Conservation (phyloP, 2,797 vertebrate genomes). For the Poecilia wingei region DNA sequence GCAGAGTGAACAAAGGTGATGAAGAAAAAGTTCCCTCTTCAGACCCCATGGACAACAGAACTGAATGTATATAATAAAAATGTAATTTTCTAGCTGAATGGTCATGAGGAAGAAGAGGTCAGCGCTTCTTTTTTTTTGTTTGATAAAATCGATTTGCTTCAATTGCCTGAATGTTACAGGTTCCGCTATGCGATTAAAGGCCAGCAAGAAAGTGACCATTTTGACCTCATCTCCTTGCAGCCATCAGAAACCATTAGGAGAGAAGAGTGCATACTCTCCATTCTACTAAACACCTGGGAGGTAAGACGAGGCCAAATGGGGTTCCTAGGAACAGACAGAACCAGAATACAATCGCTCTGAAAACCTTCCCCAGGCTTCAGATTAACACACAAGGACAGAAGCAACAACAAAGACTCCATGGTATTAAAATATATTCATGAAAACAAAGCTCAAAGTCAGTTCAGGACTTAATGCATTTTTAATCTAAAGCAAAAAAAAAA, state of each 20-base stretch:
- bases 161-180: constrained; percentile 28
- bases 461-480: constrained; percentile 21
- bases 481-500: constrained; percentile 28
- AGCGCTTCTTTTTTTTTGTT: not conserved
- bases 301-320: constrained; percentile 6
- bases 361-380: constrained; percentile 14
- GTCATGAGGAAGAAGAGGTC: constrained; percentile 21
- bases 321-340: constrained; percentile 33
- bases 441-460: constrained; percentile 24
- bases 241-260: constrained; percentile 44
- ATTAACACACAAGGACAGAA: not conserved
- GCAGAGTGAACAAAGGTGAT: not conserved
- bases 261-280: constrained; percentile 10
- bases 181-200: constrained; percentile 31
- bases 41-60: not conserved
- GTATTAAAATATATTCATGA: constrained; percentile 17
- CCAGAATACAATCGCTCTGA: constrained; percentile 36
- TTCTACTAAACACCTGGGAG: constrained; percentile 30
- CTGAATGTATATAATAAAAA: constrained; percentile 26
- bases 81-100: constrained; percentile 19
- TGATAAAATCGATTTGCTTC: constrained; percentile 38
- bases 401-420: not conserved
- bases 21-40: not conserved
- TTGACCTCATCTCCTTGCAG: constrained; percentile 26
- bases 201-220: constrained; percentile 29